Conservation (phyloP, 2,797 vertebrate species). For the Erpetoichthys calabaricus region DNA sequence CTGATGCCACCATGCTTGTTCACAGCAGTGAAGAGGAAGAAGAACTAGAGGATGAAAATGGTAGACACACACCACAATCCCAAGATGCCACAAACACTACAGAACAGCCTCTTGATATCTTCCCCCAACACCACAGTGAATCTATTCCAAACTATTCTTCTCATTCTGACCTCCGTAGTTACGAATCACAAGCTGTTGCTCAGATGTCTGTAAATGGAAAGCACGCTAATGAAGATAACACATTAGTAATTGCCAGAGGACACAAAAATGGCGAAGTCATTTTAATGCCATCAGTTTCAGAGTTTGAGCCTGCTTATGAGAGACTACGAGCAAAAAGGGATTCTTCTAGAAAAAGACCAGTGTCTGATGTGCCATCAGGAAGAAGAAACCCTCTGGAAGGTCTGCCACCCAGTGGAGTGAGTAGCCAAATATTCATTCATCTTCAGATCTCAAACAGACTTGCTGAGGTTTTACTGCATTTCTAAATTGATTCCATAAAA, state of each 20-base stretch:
- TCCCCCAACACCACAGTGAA: constrained; percentile 53
- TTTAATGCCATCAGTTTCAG: constrained; percentile 73
- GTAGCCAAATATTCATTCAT: constrained; percentile 22
- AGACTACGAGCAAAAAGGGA: constrained; percentile 66
- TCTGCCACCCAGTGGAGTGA: constrained; percentile 75
- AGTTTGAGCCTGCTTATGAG: constrained; percentile 70
- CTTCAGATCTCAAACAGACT: too few relatives aligned
- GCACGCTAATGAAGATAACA: constrained; percentile 29
- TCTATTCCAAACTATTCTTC: constrained; percentile 50
- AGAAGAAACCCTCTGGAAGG: constrained; percentile 77
- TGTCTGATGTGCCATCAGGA: constrained; percentile 69
- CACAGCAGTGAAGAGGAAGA: constrained; percentile 90
- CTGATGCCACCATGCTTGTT: constrained; percentile 91
- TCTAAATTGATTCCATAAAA: too few relatives aligned
- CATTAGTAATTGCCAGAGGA: constrained; percentile 29
- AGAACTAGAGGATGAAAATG: constrained; percentile 68
- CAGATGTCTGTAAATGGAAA: constrained; percentile 48
- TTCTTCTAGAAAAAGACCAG: constrained; percentile 69
- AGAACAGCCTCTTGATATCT: constrained; percentile 29
- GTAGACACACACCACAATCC: constrained; percentile 42
- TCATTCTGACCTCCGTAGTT: constrained; percentile 46
- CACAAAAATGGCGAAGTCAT: constrained; percentile 46
- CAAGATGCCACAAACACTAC: constrained; percentile 35
- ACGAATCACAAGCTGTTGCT: constrained; percentile 60
- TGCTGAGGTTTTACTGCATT: not conserved